Conservation (phyloP, 2,797 vertebrate species). For the Acanthopagrus latus region DNA sequence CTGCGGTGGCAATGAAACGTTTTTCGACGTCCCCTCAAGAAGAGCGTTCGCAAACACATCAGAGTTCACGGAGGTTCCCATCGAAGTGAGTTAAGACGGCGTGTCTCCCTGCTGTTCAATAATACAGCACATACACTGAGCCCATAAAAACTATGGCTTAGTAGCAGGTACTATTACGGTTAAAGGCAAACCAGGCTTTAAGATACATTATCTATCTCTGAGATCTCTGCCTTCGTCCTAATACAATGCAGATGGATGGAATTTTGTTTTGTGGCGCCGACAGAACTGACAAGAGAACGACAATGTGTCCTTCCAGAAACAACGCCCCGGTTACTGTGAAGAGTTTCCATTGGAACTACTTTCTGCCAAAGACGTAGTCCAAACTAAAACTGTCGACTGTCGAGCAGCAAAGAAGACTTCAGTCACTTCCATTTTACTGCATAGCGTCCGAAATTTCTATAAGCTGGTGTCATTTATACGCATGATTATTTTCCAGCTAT, state of each 20-base stretch:
- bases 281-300: neutral
- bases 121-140: neutral
- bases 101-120: neutral
- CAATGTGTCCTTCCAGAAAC: neutral
- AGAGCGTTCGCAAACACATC: too few relatives aligned
- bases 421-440: neutral
- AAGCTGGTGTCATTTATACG: neutral
- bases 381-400: neutral
- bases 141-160: too few relatives aligned
- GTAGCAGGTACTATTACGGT: too few relatives aligned
- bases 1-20: too few relatives aligned
- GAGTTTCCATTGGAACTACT: neutral
- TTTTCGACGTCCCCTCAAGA: too few relatives aligned
- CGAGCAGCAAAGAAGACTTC: neutral
- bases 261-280: conserved; percentile 1
- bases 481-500: neutral
- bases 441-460: neutral
- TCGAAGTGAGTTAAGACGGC: too few relatives aligned
- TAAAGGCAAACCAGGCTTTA: neutral
- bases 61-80: too few relatives aligned
- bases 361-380: neutral
- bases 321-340: neutral
- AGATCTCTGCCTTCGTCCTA: neutral
- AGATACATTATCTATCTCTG: neutral
- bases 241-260: neutral